These are phyloP conservation scores for Atta colombica DNA, from an alignment of 1,140 invertebrate genomes.

Conservation along the genomic window DNA sequence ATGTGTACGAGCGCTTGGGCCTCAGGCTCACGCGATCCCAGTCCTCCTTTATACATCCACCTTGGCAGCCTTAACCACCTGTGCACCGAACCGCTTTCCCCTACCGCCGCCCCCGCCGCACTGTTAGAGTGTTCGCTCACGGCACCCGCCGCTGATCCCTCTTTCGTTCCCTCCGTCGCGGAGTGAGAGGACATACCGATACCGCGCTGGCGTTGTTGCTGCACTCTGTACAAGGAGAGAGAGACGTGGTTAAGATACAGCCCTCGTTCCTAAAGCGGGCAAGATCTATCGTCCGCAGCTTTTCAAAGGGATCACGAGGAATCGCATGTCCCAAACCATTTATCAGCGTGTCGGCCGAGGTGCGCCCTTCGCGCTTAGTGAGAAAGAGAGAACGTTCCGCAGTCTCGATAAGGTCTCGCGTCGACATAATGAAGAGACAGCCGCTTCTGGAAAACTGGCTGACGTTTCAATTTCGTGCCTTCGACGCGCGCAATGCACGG, in stretches of 20 bases:
- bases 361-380: constrained; percentile 53
- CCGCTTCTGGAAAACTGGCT: constrained; percentile 68
- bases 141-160: constrained; percentile 7
- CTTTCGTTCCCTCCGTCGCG: background rate
- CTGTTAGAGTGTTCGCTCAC: constrained; percentile 43
- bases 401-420: constrained; percentile 66
- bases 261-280: constrained; percentile 69
- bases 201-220: constrained; percentile 30
- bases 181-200: constrained; percentile 58
- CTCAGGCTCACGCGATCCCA: constrained; percentile 78
- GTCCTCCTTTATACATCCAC: constrained; percentile 75
- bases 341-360: constrained; percentile 70
- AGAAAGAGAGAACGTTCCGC: constrained; percentile 23
- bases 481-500: constrained; percentile 36
- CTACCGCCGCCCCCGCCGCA: constrained; percentile 20
- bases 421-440: constrained; percentile 71
- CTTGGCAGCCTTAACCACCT: constrained; percentile 77
- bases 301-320: constrained; percentile 74
- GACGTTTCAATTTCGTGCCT: constrained; percentile 70
- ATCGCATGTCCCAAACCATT: constrained; percentile 77
- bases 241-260: constrained; percentile 38
- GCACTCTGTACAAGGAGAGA: constrained; percentile 55
- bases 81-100: constrained; percentile 71
- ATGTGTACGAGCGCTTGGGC: constrained; percentile 75
- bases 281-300: constrained; percentile 73